A percentile compares a stretch with the other conserved stretches of the same genome.
These are phyloP conservation scores for Andricus quercusramuli DNA, from an alignment of 2,888 invertebrate genomes.

Conservation along the genomic window DNA sequence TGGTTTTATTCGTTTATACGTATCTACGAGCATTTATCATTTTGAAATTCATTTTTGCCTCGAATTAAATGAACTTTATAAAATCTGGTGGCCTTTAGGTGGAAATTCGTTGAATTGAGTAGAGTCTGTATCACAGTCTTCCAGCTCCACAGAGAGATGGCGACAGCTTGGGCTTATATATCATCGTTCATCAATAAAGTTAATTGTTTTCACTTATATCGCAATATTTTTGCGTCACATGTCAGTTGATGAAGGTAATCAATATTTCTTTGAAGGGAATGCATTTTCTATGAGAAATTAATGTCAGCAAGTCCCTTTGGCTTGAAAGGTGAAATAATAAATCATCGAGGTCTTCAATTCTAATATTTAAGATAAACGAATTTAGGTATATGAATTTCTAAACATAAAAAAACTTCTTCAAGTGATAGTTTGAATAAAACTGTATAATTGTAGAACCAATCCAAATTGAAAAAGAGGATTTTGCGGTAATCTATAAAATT, in stretches of 20 bases:
- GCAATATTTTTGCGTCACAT: slow-evolving; percentile 13
- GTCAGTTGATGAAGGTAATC: slow-evolving; percentile 24
- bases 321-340: background rate
- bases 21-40: too few species aligned
- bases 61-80: background rate
- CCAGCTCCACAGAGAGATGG: slow-evolving; percentile 64
- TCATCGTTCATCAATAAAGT: slow-evolving; percentile 8
- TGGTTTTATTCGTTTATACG: background rate
- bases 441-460: slow-evolving; percentile 38
- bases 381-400: background rate
- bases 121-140: slow-evolving; percentile 61
- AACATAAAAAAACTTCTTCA: background rate
- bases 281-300: slow-evolving; percentile 6
- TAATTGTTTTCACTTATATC: slow-evolving; percentile 31
- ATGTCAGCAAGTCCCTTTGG: background rate
- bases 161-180: slow-evolving; percentile 61
- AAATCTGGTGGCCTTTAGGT: background rate
- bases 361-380: background rate
- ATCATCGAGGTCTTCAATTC: too few species aligned
- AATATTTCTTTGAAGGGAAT: slow-evolving; percentile 41
- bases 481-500: slow-evolving; percentile 14
- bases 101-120: slow-evolving; percentile 35
- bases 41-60: background rate
- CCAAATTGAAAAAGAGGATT: slow-evolving; percentile 41
- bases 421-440: slow-evolving; percentile 39